Evolutionary conservation across 2,797 vertebrate genomes (phyloP), one percentile per base, ranked within the genome.

Genomic region (Threskiornis aethiopicus): DNA sequence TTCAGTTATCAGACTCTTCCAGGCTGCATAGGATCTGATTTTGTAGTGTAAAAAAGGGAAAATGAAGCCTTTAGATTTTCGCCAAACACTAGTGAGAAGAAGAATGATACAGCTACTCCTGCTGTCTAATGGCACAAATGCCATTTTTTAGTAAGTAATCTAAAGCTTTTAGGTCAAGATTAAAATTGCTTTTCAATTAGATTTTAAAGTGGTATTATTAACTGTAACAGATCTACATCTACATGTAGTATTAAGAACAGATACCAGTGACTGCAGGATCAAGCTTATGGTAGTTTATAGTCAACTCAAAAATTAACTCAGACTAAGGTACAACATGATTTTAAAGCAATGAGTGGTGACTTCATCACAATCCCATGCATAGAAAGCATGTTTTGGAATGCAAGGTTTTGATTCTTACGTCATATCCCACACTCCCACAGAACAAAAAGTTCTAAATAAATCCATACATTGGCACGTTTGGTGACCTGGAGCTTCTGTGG

Each of bases 401-500:
- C 16, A 70, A 52, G 22, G 24, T 22, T 83, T 91, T 73, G 49
- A 81, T 61, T 92, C 52, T 35, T 92, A 33, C 0, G 2, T 64
- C 54, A 75, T 16, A 71, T 51, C 11, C 29, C 39, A n/a, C 9
- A 4, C 5, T 92, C 19, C 19, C n/a, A 47, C 11, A 31, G 19
- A 86, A 62, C 21, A 86, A 84, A 47, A 41, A 29, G 9, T 54
- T 69, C n/a, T 44, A 49, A 73, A 49, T 52, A 89, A 92, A 71
- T 57, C 37, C 28, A 44, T 44, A 41, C 58, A 70, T 42, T n/a
- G 33, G 9, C 22, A 42, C 1, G 1, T 54, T 71, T 0, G 0
- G 16, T 58, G 59, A 64, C 37, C 64, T 80, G 52, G 31, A 87
- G 7, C 46, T 83, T 61, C 42, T 0, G 0, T 0, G 0, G 46